Conservation (phyloP, 2,797 vertebrate genomes). For the Crocodylus rhombifer region DNA sequence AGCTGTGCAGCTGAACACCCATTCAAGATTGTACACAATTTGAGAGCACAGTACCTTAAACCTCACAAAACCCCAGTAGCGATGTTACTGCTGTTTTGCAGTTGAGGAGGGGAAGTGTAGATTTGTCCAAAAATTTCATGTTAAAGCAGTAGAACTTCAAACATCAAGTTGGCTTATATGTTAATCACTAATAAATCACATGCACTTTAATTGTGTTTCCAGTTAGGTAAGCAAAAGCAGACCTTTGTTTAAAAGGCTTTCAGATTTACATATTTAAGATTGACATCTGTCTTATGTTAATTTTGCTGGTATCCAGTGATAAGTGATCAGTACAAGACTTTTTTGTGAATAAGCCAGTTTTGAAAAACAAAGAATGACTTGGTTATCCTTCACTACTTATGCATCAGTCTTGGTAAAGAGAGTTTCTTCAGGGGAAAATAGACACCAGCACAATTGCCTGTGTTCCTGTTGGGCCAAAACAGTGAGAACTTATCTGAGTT, state of each 20-base stretch:
- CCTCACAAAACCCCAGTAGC: neutral
- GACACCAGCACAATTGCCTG: neutral
- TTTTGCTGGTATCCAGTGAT: neutral
- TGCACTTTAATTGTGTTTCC: rapidly evolving
- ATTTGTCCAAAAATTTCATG: neutral
- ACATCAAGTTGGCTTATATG: neutral
- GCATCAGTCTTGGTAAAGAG: neutral
- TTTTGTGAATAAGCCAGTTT: neutral
- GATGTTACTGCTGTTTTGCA: neutral
- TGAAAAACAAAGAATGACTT: neutral
- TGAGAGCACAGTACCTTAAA: neutral
- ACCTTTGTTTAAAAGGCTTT: neutral
- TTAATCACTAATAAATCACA: neutral
- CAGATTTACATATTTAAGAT: neutral
- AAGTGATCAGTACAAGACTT: neutral
- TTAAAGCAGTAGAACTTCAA: neutral
- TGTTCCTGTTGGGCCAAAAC: neutral
- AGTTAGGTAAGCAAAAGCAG: neutral
- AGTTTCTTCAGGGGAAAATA: neutral
- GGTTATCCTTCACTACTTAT: neutral
- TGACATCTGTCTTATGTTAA: neutral
- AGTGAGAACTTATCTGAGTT: neutral
- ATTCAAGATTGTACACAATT: neutral
- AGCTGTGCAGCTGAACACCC: neutral
- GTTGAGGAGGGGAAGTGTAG: neutral